Evolutionary conservation across 2,797 vertebrate species (phyloP).

Genomic region (Carcharodon carcharias): DNA sequence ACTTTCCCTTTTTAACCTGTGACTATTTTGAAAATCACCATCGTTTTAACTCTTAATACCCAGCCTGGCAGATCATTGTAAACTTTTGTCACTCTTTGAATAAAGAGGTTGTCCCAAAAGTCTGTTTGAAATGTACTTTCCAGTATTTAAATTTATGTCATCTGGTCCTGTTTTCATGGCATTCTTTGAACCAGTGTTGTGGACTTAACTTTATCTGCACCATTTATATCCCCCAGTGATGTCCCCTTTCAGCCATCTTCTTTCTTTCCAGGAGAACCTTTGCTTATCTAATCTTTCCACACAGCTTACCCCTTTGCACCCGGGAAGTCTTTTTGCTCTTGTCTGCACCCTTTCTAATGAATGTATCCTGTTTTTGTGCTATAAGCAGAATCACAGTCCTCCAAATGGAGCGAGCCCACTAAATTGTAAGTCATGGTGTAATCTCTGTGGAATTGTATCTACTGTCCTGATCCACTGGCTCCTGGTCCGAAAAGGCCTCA

Average conservation of each 20-base stretch:
- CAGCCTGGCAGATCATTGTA: background rate
- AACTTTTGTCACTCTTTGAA: background rate
- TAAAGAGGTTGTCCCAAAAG: background rate
- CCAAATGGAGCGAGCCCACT: background rate
- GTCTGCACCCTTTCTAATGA: background rate
- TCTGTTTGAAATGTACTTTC: background rate
- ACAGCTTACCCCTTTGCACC: background rate
- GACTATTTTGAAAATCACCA: background rate
- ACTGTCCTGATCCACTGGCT: background rate
- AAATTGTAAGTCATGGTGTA: background rate
- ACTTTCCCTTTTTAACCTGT: background rate
- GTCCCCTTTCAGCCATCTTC: background rate
- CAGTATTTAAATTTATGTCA: background rate
- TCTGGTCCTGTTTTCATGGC: background rate
- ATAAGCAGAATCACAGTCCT: background rate
- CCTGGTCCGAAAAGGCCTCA: background rate
- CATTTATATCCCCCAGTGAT: background rate
- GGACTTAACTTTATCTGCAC: background rate
- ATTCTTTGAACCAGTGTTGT: background rate
- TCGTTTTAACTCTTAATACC: background rate
- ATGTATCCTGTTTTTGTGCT: background rate
- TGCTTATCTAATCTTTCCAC: background rate
- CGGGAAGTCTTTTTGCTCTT: background rate
- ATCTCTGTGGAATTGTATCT: background rate
- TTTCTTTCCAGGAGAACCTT: background rate